Percentiles rank a stretch among this genome's conserved stretches.
These are phyloP conservation scores for Amazona ochrocephala DNA, from an alignment of 2,797 vertebrate species.

Conservation along the genomic window DNA sequence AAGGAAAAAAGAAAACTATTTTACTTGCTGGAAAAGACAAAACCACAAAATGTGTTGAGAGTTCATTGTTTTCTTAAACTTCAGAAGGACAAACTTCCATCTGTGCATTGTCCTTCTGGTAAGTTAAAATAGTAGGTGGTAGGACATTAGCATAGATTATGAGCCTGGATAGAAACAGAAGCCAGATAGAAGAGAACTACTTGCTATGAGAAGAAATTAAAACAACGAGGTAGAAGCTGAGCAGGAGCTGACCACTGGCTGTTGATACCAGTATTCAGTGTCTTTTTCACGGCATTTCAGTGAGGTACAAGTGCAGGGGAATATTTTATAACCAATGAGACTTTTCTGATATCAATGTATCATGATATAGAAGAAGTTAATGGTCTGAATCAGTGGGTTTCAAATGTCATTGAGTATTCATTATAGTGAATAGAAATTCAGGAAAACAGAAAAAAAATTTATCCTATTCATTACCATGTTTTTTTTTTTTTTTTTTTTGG, in stretches of 20 bases:
- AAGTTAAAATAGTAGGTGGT: neutral
- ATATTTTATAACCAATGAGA: neutral
- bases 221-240: slow-evolving; percentile 2
- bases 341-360: neutral
- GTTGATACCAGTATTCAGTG: neutral
- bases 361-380: neutral
- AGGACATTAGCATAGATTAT: neutral
- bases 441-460: neutral
- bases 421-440: neutral
- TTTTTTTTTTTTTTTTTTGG: neutral
- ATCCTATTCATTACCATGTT: rapidly evolving
- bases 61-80: neutral
- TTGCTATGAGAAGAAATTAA: slow-evolving; percentile 23
- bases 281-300: neutral
- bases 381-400: neutral
- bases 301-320: neutral
- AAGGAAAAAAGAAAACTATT: neutral
- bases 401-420: neutral
- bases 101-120: neutral
- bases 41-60: neutral
- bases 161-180: neutral
- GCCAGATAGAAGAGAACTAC: neutral
- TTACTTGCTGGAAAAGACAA: neutral
- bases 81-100: neutral
- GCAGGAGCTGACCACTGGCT: neutral